Evolutionary conservation across 2,113 vertebrate species (phyloP).

Genomic region (Percopsis transmontana): DNA sequence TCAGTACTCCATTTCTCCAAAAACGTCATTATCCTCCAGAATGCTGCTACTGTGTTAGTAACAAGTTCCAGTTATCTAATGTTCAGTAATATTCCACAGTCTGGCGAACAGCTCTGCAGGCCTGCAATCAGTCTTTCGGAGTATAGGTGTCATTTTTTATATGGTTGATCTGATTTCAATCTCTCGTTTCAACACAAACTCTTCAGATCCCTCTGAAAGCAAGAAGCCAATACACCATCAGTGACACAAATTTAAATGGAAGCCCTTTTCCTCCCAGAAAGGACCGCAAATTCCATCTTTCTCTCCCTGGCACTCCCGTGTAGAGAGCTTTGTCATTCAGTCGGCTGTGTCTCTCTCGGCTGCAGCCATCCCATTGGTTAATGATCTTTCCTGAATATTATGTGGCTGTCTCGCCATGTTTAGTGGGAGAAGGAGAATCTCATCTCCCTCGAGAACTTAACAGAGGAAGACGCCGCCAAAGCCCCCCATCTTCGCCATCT

Average conservation of each 20-base stretch:
- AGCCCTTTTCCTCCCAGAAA: slow-evolving; percentile 24
- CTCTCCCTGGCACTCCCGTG: slow-evolving; percentile 17
- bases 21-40: too few species aligned
- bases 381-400: slow-evolving; percentile 35
- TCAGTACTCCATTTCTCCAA: too few species aligned
- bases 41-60: too few species aligned
- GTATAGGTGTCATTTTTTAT: too few species aligned
- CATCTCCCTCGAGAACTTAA: slow-evolving; percentile 49
- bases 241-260: slow-evolving; percentile 22
- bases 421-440: slow-evolving; percentile 19
- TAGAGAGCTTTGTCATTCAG: slow-evolving; percentile 38
- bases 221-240: slow-evolving; percentile 19
- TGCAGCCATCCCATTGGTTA: background rate
- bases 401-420: slow-evolving; percentile 22
- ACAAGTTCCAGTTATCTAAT: too few species aligned
- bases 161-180: too few species aligned
- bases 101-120: too few species aligned
- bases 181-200: too few species aligned
- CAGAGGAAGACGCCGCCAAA: slow-evolving; percentile 37
- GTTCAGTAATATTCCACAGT: too few species aligned
- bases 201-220: too few species aligned
- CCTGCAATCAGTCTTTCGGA: too few species aligned
- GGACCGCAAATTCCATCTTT: slow-evolving; percentile 21
- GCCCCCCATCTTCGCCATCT: slow-evolving; percentile 19
- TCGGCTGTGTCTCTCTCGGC: background rate